Percentiles rank a stretch among this genome's conserved stretches.
phyloP scores from a whole-genome alignment of 2,888 invertebrate genomes.

The Sylvicola fuscatus region DNA sequence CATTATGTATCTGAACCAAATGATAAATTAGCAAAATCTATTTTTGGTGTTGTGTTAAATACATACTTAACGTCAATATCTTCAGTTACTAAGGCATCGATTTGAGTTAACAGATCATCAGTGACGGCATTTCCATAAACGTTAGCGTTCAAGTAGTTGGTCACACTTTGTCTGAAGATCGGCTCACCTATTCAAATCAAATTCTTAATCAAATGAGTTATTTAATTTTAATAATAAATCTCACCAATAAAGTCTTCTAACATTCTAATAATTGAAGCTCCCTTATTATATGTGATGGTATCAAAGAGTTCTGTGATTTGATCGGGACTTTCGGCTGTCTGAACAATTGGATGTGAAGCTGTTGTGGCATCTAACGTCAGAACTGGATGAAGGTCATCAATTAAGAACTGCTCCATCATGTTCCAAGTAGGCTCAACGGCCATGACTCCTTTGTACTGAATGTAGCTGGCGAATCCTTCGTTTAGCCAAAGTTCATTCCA shows the following conservation, averaged over 20 bases:
- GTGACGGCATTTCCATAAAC: constrained; percentile 61
- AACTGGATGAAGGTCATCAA: constrained; percentile 49
- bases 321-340: constrained; percentile 63
- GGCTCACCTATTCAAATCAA: constrained; percentile 23
- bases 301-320: constrained; percentile 87
- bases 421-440: constrained; percentile 57
- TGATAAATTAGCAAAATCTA: constrained; percentile 3
- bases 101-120: constrained; percentile 41
- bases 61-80: constrained; percentile 27
- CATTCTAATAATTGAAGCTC: constrained; percentile 77
- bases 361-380: constrained; percentile 53
- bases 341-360: constrained; percentile 79
- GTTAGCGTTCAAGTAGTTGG: constrained; percentile 17
- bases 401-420: constrained; percentile 57
- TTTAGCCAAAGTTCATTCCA: constrained; percentile 89
- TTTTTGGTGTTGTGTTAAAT: constrained; percentile 3
- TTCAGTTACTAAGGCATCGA: constrained; percentile 30
- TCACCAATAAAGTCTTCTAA: constrained; percentile 52
- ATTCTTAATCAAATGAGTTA: no score
- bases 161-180: background rate
- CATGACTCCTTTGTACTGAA: constrained; percentile 61
- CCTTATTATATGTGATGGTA: constrained; percentile 79
- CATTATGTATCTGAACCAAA: constrained; percentile 38
- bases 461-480: constrained; percentile 81
- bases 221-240: no score